Conservation (phyloP, 37 sponge, comb jelly and placozoan genomes). For the Haliclona indistincta region DNA sequence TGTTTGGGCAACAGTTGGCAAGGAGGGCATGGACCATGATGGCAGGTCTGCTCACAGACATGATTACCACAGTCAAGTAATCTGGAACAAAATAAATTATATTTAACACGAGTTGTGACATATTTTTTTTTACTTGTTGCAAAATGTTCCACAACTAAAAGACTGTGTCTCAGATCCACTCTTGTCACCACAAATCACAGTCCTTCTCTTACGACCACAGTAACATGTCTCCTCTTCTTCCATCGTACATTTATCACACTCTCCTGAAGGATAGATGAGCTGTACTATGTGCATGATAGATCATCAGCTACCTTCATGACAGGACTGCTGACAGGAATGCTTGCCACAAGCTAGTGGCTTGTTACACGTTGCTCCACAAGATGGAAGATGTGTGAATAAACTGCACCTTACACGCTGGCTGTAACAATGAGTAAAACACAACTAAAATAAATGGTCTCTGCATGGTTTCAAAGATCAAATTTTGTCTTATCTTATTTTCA, state of each 20-base stretch:
- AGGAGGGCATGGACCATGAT: conserved; percentile 69
- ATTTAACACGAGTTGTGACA: background rate
- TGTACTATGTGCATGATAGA: background rate
- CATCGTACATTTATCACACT: conserved; percentile 40
- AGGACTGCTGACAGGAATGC: conserved; percentile 54
- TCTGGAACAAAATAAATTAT: conserved; percentile 11
- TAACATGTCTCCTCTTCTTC: conserved; percentile 33
- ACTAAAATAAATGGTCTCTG: too few species aligned
- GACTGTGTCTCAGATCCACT: background rate
- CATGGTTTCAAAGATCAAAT: too few species aligned
- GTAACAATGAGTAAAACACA: background rate
- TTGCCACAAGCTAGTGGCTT: conserved; percentile 50
- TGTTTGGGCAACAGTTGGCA: conserved; percentile 66
- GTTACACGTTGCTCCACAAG: conserved; percentile 66
- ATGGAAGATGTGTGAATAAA: conserved; percentile 11
- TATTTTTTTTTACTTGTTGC: conserved; percentile 26
- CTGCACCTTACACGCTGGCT: conserved; percentile 59
- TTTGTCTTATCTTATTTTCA: too few species aligned
- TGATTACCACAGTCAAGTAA: conserved; percentile 89
- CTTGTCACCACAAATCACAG: conserved; percentile 37
- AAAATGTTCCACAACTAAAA: conserved; percentile 35
- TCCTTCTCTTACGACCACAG: conserved; percentile 38
- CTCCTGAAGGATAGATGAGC: conserved; percentile 3
- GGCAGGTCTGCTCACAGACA: conserved; percentile 77
- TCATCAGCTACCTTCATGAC: conserved; percentile 55